Percentiles rank a stretch among this genome's conserved stretches.
Evolutionary conservation across 2,113 vertebrate genomes (phyloP).

Genomic region (Pterocles gutturalis): DNA sequence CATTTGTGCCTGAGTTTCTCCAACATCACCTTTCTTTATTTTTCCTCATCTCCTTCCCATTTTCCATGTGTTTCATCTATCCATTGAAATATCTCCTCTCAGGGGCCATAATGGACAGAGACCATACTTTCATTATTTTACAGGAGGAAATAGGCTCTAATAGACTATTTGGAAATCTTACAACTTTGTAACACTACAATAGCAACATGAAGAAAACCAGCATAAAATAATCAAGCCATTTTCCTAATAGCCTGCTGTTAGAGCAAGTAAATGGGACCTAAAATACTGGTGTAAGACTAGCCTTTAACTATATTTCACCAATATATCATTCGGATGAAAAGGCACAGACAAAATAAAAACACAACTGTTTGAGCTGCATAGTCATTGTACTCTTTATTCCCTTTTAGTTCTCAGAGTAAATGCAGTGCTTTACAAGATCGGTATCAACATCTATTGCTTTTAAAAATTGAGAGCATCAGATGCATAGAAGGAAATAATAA

Average conservation of each 20-base stretch:
- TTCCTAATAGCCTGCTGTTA: not conserved
- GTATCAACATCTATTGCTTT: not conserved
- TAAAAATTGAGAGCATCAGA: not conserved
- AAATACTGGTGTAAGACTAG: not conserved
- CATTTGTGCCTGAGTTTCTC: rapidly evolving
- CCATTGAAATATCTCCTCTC: not conserved
- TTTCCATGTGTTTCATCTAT: not conserved
- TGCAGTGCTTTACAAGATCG: not conserved
- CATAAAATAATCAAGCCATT: not conserved
- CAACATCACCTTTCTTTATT: not conserved
- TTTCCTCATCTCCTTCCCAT: not conserved
- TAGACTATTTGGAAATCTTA: not conserved
- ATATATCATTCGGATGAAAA: not conserved
- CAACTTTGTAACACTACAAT: not conserved
- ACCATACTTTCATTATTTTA: not conserved
- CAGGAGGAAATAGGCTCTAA: not conserved
- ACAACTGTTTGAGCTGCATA: not conserved
- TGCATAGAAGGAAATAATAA: not conserved
- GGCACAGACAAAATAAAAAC: not conserved
- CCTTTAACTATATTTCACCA: not conserved
- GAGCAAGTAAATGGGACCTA: not conserved
- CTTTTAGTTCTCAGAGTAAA: not conserved
- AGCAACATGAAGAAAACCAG: not conserved
- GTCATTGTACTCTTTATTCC: not conserved
- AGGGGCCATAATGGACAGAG: not conserved